Conservation (phyloP, 2,888 invertebrate genomes). For the Rhogogaster chlorosoma region DNA sequence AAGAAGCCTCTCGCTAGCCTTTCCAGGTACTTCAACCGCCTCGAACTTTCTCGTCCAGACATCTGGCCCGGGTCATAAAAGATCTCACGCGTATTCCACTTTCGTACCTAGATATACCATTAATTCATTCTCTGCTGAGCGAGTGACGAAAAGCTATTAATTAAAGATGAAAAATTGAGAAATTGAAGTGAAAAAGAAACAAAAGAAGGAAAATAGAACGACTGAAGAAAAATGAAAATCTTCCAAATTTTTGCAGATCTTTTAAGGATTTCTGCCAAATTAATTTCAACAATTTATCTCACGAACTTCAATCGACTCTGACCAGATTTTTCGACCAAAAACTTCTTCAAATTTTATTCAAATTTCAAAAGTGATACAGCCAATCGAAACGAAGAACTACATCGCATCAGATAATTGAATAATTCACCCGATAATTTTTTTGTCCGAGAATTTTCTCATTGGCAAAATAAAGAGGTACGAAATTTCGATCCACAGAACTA, state of each 20-base stretch:
- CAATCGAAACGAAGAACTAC: too few relatives aligned
- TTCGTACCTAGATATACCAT: not conserved
- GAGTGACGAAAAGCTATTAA: not conserved
- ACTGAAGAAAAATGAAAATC: not conserved
- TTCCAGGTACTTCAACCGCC: not conserved
- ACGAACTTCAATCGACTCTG: too few relatives aligned
- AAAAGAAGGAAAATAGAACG: not conserved
- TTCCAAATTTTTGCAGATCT: not conserved
- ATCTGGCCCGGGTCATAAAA: not conserved
- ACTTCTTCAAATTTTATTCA: too few relatives aligned
- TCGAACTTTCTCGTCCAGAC: conserved; percentile 8
- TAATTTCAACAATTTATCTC: not conserved
- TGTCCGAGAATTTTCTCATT: not conserved
- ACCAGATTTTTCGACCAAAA: not conserved
- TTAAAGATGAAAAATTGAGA: not conserved
- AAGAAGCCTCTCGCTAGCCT: not conserved
- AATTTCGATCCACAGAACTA: not conserved
- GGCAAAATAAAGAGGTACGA: not conserved
- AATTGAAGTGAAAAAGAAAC: not conserved
- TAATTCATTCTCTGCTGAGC: not conserved
- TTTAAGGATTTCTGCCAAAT: not conserved
- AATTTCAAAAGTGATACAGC: too few relatives aligned
- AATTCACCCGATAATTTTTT: not conserved
- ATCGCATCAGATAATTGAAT: too few relatives aligned
- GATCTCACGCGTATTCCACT: conserved; percentile 11